Evolutionary conservation across 1,140 invertebrate genomes (phyloP), one percentile per base, ranked within the genome.

Genomic region (Agrilus planipennis): DNA sequence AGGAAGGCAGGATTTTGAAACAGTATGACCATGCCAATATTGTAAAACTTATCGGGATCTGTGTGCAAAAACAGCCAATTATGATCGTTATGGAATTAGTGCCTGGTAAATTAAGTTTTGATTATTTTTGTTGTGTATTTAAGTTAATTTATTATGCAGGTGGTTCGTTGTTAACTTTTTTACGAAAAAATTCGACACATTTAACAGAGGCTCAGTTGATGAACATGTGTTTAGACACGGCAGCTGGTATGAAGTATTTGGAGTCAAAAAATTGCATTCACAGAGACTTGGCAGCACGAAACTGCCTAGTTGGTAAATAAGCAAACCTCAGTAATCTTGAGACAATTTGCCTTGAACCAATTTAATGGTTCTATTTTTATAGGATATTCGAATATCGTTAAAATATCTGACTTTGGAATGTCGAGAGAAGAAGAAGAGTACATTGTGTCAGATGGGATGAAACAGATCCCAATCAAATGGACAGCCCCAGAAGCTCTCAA

Each of bases 41-140:
- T 51, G 90, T 94, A 5, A 81, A 88, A 54, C 76, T 97, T n/a
- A 94, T 96, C 50, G 93, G 93, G 15, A 96, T 98, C 51, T 94
- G 91, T 54, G 91, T 95, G 32, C 90, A 95, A 60, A 92, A 95
- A 56, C 91, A 96, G 55, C 94, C 94, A 0, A 93, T 98, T 34
- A 96, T 97, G 92, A 96, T 98, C 55, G 89, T 97, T 15, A 95
- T 98, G 91, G 93, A 98, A 68, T 70, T 93, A 39, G 89, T 95
- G n/a, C 77, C 84, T 49, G 89, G 89, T 88, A 63, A 9, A 32
- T 11, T 30, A 7, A 6, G 11, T 30, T 30, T 30, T n/a, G n/a
- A n/a, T n/a, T 30, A 30, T 30, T n/a, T n/a, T n/a, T n/a, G n/a
- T n/a, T n/a, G n/a, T n/a, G n/a, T n/a, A n/a, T n/a, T n/a, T n/a